Percentiles rank a stretch among this genome's conserved stretches.
Evolutionary conservation across 2,888 invertebrate species (phyloP).

Genomic region (Cantharis flavilabris): DNA sequence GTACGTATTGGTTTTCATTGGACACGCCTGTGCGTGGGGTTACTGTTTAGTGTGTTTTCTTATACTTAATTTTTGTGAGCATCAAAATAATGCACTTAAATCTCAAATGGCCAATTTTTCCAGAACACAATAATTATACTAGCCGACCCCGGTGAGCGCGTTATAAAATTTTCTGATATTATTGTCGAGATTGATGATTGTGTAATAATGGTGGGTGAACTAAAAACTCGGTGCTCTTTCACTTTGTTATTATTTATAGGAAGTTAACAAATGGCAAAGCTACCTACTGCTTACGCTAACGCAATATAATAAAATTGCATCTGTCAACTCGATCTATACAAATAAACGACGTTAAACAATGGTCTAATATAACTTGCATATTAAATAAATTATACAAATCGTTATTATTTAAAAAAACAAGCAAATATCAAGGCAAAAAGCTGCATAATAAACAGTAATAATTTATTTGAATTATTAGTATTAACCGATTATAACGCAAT

Average conservation of each 20-base stretch:
- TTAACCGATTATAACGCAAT: not conserved
- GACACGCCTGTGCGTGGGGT: conserved; percentile 42
- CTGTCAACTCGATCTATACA: not conserved
- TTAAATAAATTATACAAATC: not conserved
- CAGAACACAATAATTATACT: no score
- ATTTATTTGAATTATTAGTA: not conserved
- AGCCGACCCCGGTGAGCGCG: not conserved
- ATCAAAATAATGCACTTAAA: not conserved
- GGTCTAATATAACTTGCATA: not conserved
- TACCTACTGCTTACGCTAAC: not conserved
- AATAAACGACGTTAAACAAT: not conserved
- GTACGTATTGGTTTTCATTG: conserved; percentile 37
- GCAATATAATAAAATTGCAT: not conserved
- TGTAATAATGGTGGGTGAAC: not conserved
- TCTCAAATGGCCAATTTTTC: not conserved
- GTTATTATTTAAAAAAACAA: not conserved
- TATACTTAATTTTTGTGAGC: not conserved
- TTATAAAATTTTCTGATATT: not conserved
- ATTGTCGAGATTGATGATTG: not conserved
- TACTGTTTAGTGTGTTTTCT: not conserved
- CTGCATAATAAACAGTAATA: not conserved
- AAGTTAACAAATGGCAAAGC: not conserved
- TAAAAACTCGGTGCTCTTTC: not conserved
- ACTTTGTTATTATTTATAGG: not conserved
- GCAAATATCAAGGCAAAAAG: not conserved